Base-by-base conservation (phyloP, 1,140 invertebrate genomes). In the Patella vulgata region DNA sequence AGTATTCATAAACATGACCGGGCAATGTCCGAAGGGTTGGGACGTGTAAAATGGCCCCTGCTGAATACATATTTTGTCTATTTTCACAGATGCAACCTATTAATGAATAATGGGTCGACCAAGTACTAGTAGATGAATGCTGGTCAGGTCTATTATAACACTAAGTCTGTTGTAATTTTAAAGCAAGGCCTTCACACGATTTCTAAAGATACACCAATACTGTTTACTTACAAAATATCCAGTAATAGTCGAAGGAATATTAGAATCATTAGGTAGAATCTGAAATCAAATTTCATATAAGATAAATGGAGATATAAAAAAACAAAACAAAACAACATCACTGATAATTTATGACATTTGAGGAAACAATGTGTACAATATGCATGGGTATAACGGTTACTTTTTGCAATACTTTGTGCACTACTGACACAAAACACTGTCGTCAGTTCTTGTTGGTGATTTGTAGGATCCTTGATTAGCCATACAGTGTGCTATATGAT, bases 221-320 rank as follows among this genome's bases (percentile, higher is more conserved):
- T 56, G 2, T 27, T 11, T 44, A 66, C 64, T 56, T 57, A 66
- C 64, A 61, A 66, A 61, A 36, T 60, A 52, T 25, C 64, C 64
- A n/a, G n/a, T 53, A 3, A 59, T 42, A 25, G 44, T 39, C 17
- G 36, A 43, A 1, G 53, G 47, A 12, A 59, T 11, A 19, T n/a
- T 23, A 27, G 48, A 31, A 23, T 66, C 58, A 4, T 46, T 53
- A 21, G 64, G 47, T n/a, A 66, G 17, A 21, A 66, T 62, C 56
- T 63, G 70, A 30, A 47, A 42, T 36, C 5, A 36, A 36, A 36
- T 36, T 8, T 36, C 5, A 14, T 36, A 8, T 36, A 36, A 36
- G 5, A 36, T 8, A 36, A 14, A 36, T 14, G 14, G 5, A 14
- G 5, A 5, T n/a, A n/a, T n/a, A n/a, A 12, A 52, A 25, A 40